Conservation (phyloP, 2,113 vertebrate species). For the Saguinus midas region DNA sequence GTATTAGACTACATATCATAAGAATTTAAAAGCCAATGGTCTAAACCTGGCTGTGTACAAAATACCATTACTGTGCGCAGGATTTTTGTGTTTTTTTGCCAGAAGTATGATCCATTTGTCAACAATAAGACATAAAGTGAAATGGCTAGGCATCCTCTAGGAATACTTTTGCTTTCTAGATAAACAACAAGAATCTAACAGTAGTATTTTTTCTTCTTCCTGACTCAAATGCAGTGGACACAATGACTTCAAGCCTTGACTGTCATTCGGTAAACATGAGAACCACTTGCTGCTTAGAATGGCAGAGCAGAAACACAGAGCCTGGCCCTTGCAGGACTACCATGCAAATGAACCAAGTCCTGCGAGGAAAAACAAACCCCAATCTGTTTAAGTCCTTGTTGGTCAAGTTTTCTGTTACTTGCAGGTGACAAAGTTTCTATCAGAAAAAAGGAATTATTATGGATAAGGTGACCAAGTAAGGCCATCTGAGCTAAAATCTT, state of each 20-base stretch:
- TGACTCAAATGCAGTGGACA: not conserved
- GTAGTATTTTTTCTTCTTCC: not conserved
- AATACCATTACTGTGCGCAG: not conserved
- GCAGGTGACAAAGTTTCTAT: not conserved
- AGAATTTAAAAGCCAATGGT: constrained; percentile 6
- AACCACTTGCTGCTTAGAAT: not conserved
- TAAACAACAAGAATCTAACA: not conserved
- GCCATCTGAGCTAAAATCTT: not conserved
- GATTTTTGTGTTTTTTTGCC: not conserved
- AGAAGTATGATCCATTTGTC: not conserved
- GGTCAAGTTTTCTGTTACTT: not conserved
- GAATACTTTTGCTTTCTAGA: not conserved
- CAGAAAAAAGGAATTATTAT: not conserved
- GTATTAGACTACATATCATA: not conserved
- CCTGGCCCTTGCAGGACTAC: not conserved
- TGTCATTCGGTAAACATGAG: not conserved
- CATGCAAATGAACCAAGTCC: not conserved
- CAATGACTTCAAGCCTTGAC: not conserved
- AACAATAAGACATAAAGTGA: not conserved
- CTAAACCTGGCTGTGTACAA: not conserved
- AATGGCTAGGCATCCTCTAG: not conserved
- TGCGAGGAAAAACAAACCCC: not conserved
- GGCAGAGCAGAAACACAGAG: not conserved
- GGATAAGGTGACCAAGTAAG: not conserved
- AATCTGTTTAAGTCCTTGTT: not conserved